Conservation (phyloP, 2,113 vertebrate species). For the Bos indicus region DNA sequence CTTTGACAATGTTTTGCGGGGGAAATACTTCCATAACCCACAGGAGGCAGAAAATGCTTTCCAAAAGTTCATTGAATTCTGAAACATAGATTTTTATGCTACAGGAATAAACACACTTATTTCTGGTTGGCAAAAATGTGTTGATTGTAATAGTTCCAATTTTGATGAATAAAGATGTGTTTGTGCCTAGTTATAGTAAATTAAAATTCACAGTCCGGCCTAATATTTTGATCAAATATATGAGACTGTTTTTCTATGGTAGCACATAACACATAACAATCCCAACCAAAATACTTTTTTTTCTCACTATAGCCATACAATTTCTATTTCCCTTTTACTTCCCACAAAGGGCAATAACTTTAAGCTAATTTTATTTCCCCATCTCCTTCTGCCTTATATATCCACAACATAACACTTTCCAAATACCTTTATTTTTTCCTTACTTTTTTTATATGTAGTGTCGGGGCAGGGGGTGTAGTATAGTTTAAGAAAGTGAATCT, state of each 20-base stretch:
- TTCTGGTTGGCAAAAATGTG: background rate
- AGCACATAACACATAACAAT: background rate
- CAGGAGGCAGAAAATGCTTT: background rate
- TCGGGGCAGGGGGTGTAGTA: rapidly evolving
- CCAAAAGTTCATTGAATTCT: background rate
- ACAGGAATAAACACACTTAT: background rate
- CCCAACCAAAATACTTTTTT: background rate
- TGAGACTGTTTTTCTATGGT: background rate
- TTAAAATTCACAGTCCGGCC: background rate
- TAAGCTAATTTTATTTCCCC: background rate
- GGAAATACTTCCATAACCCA: background rate
- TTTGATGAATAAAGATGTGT: background rate
- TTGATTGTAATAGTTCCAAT: background rate
- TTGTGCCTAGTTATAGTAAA: background rate
- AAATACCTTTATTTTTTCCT: background rate
- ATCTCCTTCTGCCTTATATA: background rate
- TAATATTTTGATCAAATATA: background rate
- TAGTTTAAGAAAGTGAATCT: background rate
- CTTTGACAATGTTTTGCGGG: background rate
- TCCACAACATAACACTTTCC: background rate
- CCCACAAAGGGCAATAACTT: background rate
- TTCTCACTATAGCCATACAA: background rate
- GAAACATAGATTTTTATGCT: background rate
- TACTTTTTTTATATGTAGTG: background rate
- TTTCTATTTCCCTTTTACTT: background rate